Evolutionary conservation across 2,888 invertebrate species (phyloP).

Genomic region (Epinotia demarniana): DNA sequence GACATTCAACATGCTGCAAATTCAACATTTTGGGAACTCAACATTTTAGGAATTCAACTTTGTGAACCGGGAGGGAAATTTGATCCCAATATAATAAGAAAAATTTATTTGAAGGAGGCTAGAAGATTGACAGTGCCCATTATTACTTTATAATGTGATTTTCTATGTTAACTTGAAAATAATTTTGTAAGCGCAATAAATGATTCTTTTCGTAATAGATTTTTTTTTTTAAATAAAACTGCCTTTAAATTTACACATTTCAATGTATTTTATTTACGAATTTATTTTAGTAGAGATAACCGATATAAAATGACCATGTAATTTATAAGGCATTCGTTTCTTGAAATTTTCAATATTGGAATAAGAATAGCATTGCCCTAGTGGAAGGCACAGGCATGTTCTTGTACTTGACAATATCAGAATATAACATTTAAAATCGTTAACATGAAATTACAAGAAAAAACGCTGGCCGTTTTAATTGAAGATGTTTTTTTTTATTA

Average conservation of each 20-base stretch:
- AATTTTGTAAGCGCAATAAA: not conserved
- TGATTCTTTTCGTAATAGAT: not conserved
- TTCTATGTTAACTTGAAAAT: not conserved
- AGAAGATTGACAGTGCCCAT: too few relatives aligned
- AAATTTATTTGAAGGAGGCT: too few relatives aligned
- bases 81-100: too few relatives aligned
- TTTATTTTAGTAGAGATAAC: slow-evolving; percentile 29
- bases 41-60: too few relatives aligned
- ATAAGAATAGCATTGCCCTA: slow-evolving; percentile 24
- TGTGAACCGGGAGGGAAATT: too few relatives aligned
- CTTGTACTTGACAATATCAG: slow-evolving; percentile 52
- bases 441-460: slow-evolving; percentile 35
- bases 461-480: slow-evolving; percentile 2
- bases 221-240: slow-evolving; percentile 28
- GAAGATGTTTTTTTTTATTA: not conserved
- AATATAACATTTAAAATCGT: slow-evolving; percentile 44
- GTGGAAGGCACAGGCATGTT: slow-evolving; percentile 52
- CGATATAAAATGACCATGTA: slow-evolving; percentile 25
- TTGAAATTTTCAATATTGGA: slow-evolving; percentile 16
- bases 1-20: too few relatives aligned
- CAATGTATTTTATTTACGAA: slow-evolving; percentile 33
- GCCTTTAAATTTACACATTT: slow-evolving; percentile 24
- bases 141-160: not conserved
- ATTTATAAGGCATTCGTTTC: slow-evolving; percentile 27
- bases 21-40: too few relatives aligned